Base-by-base conservation (phyloP, 2,888 invertebrate species). In the Meta bourneti region DNA sequence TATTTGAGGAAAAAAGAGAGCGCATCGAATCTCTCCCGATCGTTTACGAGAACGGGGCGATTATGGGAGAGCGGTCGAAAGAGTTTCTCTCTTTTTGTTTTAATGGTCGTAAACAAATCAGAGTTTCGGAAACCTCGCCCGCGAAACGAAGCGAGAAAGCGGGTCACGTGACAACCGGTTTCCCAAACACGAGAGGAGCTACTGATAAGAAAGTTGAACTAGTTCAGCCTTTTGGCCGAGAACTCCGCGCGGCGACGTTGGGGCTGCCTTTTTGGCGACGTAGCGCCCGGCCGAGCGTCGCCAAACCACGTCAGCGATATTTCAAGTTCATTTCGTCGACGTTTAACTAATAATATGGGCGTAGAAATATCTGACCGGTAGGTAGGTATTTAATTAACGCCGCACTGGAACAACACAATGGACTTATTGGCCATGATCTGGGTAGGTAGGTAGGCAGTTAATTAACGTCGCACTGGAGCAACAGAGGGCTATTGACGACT, bases 171-270 rank as follows among this genome's bases (percentile, higher is more conserved):
- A 88, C 52, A 51, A 77, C 89, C 77, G 89, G 51, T 89, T 89
- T 83, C 82, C 70, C 72, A 82, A 70, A 82, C 89, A 89, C 77
- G 69, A 89, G 71, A 51, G 70, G 82, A 82, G 77, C 89, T 54
- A 82, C 89, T 89, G 89, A 89, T 89, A 89, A 89, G 82, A 89
- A 88, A 89, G 81, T 81, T 89, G 52, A 82, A 89, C 61, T 82
- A 77, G 61, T 82, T 82, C 83, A 82, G 83, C 52, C 19, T 16
- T 78, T 51, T 70, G 34, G 69, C 51, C 34, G 20, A 34, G 34
- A 34, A 34, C 70, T 70, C 61, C 69, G 48, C 71, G 49, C n/a
- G 82, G 48, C 6, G 84, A 34, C 4, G 34, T 34, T 2, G 8
- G 13, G 54, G 61, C 48, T n/a, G 6, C 13, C 7, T 34, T 34